These are phyloP conservation scores for Dione vanillae DNA, from an alignment of 2,888 invertebrate genomes.

Conservation along the genomic window DNA sequence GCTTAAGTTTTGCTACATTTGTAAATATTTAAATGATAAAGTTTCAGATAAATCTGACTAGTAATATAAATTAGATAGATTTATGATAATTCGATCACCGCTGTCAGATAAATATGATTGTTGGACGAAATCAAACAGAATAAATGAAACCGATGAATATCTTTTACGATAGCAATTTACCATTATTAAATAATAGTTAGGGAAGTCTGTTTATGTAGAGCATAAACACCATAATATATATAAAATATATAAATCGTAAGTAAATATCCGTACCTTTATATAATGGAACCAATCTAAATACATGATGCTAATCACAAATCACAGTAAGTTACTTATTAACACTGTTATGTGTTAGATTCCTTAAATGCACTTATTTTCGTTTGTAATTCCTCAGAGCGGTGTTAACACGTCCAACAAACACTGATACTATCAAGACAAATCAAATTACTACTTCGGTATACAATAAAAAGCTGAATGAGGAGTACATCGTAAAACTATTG, in stretches of 20 bases:
- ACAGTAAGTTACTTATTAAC: constrained; percentile 8
- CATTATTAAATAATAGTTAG: constrained; percentile 23
- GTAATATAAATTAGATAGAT: constrained; percentile 41
- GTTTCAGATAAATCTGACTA: constrained; percentile 31
- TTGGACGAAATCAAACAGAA: constrained; percentile 27
- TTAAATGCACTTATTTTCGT: neutral
- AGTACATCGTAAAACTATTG: constrained; percentile 56
- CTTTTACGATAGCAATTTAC: constrained; percentile 29
- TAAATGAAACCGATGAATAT: constrained; percentile 26
- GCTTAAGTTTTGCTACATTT: constrained; percentile 28
- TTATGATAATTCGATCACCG: constrained; percentile 37
- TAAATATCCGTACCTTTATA: neutral
- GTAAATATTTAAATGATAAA: constrained; percentile 36
- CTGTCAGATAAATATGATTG: constrained; percentile 36
- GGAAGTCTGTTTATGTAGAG: neutral
- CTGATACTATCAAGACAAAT: constrained; percentile 34
- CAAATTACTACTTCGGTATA: constrained; percentile 33
- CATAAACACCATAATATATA: neutral
- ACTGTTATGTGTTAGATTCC: neutral
- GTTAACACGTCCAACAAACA: constrained; percentile 27
- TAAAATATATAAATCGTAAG: neutral
- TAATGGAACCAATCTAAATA: neutral
- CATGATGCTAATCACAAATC: neutral
- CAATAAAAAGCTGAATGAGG: constrained; percentile 51
- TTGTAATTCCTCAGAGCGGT: constrained; percentile 14